Evolutionary conservation across 2,888 invertebrate genomes (phyloP), one percentile per base, ranked within the genome.

Genomic region (Syritta pipiens): DNA sequence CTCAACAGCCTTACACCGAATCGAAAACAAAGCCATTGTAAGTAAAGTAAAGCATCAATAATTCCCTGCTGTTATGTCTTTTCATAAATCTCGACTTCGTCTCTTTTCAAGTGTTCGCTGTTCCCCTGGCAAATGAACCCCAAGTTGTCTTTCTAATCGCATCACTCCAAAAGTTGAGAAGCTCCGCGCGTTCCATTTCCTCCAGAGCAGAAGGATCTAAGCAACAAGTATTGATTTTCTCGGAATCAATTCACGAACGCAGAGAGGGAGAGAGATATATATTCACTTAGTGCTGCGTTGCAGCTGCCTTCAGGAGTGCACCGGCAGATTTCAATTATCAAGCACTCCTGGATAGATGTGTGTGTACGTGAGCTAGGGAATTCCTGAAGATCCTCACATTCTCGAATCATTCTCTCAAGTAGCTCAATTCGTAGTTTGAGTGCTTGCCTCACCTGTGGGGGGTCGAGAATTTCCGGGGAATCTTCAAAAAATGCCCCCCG

Each of bases 291-390:
- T 37, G 5, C n/a, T 14, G 19, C 10, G 28, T n/a, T 19, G 10
- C 10, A 22, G 14, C 9, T 12, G n/a, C 40, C 19, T 48, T n/a
- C 35, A 12, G 48, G 63, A 71, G 53, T 77, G 55, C 53, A 65
- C 22, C 65, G 63, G 59, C 40, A 59, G 71, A 71, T 71, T 77
- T 77, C 71, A 72, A 65, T 69, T 65, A 72, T 71, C 46, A 60
- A 48, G 28, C 62, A 69, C 49, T 76, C 22, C 35, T 28, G 35
- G 17, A 46, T 37, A n/a, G n/a, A n/a, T n/a, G 68, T 51, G 26
- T 28, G 9, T 32, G 48, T 51, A 53, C 62, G 14, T 57, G 53
- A 60, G 71, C 59, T 42, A 71, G 55, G 51, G 60, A 77, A 62
- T 60, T 42, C 32, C 19, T 22, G n/a, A 40, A 57, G 51, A 76